phyloP scores from a whole-genome alignment of 2,797 vertebrate genomes.

The Enteromius unitaeniatus region DNA sequence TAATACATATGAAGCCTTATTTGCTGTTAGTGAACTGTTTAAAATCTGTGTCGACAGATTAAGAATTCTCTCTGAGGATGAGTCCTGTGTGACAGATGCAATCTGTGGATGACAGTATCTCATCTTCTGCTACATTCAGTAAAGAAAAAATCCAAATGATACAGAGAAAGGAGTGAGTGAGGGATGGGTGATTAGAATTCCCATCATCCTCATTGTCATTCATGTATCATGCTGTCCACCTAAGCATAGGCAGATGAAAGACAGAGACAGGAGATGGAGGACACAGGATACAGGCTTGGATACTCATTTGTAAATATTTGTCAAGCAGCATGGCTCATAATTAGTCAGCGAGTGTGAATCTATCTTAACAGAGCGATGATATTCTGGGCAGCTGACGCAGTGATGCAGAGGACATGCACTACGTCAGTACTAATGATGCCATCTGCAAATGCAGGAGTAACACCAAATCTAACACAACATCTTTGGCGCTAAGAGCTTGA shows the following conservation, averaged over 20 bases:
- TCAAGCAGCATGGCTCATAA: conserved; percentile 50
- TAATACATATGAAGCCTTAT: not conserved
- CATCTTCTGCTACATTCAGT: conserved; percentile 19
- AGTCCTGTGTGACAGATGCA: conserved; percentile 5
- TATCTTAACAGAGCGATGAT: conserved; percentile 45
- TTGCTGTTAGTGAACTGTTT: not conserved
- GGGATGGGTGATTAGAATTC: conserved; percentile 38
- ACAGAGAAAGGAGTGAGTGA: not conserved
- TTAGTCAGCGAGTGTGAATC: conserved; percentile 53
- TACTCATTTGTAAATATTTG: conserved; percentile 56
- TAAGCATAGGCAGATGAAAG: conserved; percentile 18
- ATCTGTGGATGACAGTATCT: conserved; percentile 19
- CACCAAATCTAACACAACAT: conserved; percentile 46
- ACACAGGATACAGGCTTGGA: conserved; percentile 36
- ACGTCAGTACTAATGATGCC: conserved; percentile 53
- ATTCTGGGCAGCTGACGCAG: conserved; percentile 56
- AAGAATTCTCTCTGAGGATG: not conserved
- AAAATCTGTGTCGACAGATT: not conserved
- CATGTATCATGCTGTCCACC: conserved; percentile 41
- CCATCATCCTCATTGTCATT: conserved; percentile 47
- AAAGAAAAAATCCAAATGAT: conserved; percentile 17
- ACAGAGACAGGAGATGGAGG: conserved; percentile 11
- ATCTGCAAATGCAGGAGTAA: conserved; percentile 62
- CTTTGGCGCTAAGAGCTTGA: conserved; percentile 45
- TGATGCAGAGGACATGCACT: conserved; percentile 42